phyloP scores from a whole-genome alignment of 2,113 vertebrate genomes.

The Telmatochromis brachygnathus region DNA sequence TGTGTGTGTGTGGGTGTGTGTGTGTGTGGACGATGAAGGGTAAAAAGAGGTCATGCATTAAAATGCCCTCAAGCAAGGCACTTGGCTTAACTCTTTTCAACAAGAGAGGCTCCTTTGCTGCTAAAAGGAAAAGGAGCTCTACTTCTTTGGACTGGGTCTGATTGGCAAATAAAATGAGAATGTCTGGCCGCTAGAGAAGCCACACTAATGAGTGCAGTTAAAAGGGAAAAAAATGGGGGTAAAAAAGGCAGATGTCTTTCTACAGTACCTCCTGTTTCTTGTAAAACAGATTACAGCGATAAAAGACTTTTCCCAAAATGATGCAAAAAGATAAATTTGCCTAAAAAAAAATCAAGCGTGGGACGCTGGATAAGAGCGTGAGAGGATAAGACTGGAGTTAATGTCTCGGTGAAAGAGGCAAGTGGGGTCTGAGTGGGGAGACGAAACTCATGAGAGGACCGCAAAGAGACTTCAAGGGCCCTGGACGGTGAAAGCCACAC shows the following conservation, averaged over 20 bases:
- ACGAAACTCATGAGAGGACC: slow-evolving; percentile 9
- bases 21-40: slow-evolving; percentile 31
- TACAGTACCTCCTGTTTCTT: background rate
- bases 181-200: background rate
- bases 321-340: background rate
- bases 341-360: background rate
- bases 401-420: background rate
- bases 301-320: background rate
- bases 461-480: slow-evolving; percentile 37
- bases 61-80: slow-evolving; percentile 63
- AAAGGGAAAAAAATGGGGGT: background rate
- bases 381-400: background rate
- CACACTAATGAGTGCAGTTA: background rate
- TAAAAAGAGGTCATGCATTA: slow-evolving; percentile 60
- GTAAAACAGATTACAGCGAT: background rate
- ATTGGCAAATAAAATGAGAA: slow-evolving; percentile 37
- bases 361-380: background rate
- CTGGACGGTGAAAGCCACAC: background rate
- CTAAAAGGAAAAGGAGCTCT: background rate
- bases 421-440: background rate
- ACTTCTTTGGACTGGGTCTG: slow-evolving; percentile 17
- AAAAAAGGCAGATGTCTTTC: background rate
- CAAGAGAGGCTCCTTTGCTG: slow-evolving; percentile 12
- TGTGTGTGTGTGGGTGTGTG: background rate
- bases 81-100: slow-evolving; percentile 42